Conservation (phyloP, 2,113 vertebrate species). For the Nothoprocta perdicaria region DNA sequence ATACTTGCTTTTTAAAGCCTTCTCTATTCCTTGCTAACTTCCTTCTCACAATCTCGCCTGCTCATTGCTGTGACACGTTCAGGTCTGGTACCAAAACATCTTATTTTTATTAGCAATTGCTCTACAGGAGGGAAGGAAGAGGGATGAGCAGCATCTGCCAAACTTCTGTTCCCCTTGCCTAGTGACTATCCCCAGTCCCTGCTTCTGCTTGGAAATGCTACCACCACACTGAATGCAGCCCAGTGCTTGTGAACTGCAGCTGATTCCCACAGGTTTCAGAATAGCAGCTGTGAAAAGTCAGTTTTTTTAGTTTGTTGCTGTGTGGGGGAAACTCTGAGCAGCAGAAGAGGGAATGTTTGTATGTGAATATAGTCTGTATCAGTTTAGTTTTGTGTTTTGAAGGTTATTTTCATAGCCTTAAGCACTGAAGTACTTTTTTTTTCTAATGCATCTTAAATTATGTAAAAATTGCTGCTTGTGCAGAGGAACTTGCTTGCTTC, state of each 20-base stretch:
- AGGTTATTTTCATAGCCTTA: conserved; percentile 38
- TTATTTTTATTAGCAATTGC: background rate
- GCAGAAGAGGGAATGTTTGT: conserved; percentile 44
- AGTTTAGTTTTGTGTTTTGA: conserved; percentile 8
- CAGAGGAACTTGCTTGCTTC: conserved; percentile 34
- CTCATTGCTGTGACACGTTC: background rate
- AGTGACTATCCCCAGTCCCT: background rate
- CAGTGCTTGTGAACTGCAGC: background rate
- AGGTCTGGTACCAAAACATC: background rate
- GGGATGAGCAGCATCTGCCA: background rate
- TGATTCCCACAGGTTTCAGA: conserved; percentile 48
- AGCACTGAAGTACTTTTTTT: background rate
- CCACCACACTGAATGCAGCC: background rate
- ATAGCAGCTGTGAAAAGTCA: conserved; percentile 63
- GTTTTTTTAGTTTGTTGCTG: conserved; percentile 45
- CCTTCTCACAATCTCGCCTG: background rate
- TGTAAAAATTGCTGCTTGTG: conserved; percentile 23
- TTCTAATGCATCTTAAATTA: background rate
- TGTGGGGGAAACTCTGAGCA: conserved; percentile 48
- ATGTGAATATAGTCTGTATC: conserved; percentile 20
- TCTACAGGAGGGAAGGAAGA: background rate
- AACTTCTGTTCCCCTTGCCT: background rate
- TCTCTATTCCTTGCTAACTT: background rate
- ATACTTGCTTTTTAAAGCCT: background rate
- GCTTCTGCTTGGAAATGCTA: conserved; percentile 24